Base-by-base conservation (phyloP, 2,113 vertebrate species). In the Xenopus borealis region DNA sequence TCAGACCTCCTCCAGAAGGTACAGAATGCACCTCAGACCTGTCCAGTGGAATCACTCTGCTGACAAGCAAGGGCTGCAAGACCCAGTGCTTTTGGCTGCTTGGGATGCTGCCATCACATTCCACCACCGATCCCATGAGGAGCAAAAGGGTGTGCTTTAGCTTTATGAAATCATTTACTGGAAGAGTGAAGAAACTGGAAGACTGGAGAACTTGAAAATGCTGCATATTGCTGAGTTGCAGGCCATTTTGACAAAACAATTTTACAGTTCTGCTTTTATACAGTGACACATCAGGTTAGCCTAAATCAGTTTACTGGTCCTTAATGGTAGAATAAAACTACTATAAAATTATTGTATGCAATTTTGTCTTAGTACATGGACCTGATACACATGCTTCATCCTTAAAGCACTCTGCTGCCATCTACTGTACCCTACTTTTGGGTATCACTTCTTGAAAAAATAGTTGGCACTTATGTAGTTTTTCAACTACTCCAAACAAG, bases 11-110 rank as follows among this genome's bases (percentile, higher is more conserved):
- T 40, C 85, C 92, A 0, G 90, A 91, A 0, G 91, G 89, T 3
- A 86, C 92, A 0, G 96, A 99, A 86, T 98, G 96, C 19, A 98
- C 95, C 65, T 93, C 94, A 6, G 91, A 98, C 82, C 84, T 99
- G 13, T 96, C 96, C 16, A 95, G 82, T 99, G 97, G 97, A 89
- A 96, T 62, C 97, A 99, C 78, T 94, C 91, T 61, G 90, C 89
- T 0, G 92, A 96, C 62, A 97, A 94, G 82, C 89, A 90, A 53
- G 93, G 96, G 0, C 89, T 99, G 75, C 92, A 81, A 79, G 97
- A 99, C 86, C 81, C 89, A 0, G 92, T 96, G 76, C 85, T 99
- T 20, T 92, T 89, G 78, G 90, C 94, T 10, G 94, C 95, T 0
- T 99, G 97, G 97, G 95, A 96, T 0, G 92, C 92, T 1, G 87